phyloP scores from a whole-genome alignment of 2,888 invertebrate species.

The Caenorhabditis doughertyi region DNA sequence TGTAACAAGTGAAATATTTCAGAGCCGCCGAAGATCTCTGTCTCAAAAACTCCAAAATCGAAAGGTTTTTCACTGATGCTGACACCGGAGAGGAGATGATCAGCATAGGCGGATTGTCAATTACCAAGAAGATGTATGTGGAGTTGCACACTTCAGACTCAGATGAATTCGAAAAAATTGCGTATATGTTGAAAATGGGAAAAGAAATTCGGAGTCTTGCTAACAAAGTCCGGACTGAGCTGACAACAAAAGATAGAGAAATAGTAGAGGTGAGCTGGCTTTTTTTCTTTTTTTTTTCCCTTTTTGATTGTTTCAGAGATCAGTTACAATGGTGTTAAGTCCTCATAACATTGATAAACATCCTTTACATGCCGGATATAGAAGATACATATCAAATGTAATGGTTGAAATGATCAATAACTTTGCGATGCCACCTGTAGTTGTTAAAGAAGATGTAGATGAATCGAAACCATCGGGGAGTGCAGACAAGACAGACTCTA shows the following conservation, averaged over 20 bases:
- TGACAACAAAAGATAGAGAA: conserved; percentile 15
- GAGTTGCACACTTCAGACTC: conserved; percentile 6
- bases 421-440: neutral
- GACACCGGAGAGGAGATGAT: conserved; percentile 47
- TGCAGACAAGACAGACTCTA: neutral
- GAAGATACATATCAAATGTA: conserved; percentile 46
- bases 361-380: conserved; percentile 18
- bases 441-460: no score
- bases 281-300: no score
- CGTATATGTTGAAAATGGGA: conserved; percentile 48
- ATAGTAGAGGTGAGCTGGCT: conserved; percentile 32
- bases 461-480: neutral
- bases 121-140: conserved; percentile 23
- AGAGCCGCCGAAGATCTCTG: conserved; percentile 2
- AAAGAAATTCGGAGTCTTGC: conserved; percentile 25
- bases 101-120: neutral
- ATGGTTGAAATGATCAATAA: conserved; percentile 39
- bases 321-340: conserved; percentile 3
- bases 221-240: neutral
- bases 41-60: neutral
- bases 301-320: conserved; percentile 40
- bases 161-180: conserved; percentile 26
- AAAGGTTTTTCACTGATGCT: conserved; percentile 9
- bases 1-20: no score
- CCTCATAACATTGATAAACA: neutral